Evolutionary conservation across 2,113 vertebrate genomes (phyloP), one percentile per base, ranked within the genome.

Genomic region (Lethenteron reissneri): DNA sequence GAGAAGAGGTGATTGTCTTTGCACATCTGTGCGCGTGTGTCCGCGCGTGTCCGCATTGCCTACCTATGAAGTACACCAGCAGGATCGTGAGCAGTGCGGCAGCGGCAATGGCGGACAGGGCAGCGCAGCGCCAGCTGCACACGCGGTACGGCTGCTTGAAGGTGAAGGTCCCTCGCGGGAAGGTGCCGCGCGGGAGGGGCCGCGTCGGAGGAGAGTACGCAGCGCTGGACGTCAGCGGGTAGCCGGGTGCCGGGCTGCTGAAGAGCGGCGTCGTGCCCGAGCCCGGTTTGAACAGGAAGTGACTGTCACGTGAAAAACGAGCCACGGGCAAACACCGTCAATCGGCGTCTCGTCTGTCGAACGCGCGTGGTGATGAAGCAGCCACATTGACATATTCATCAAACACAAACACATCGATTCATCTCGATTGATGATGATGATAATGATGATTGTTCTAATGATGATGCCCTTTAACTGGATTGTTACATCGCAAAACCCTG

Each of bases 111-210:
- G 91, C 90, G 73, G 89, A 91, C 79, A 99, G 83, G 56, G 95
- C 95, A 0, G 92, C 87, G 3, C 92, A 97, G 78, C 96, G 95
- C 95, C 95, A 99, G 82, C 88, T 95, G 83, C 92, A 99, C 84
- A 94, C 87, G 80, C 90, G 92, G 73, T 89, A 92, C 76, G 92
- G 85, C 76, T 96, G 95, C 85, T 97, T 94, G 84, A 99, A 86
- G 81, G 83, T 92, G 83, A 99, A 97, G 79, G 90, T 85, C 2
- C 92, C 90, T 62, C 92, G 84, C 74, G 91, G 85, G 80, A 94
- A 95, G 74, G 92, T 89, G 83, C 85, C 90, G 70, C 92, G 85
- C 56, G 95, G 92, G 76, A 99, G 85, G 71, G 95, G 95, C 11
- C 95, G 85, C 8, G 95, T 91, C 2, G 92, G 92, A 25, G 94